These are phyloP conservation scores for Nudaria mundana DNA, from an alignment of 2,888 invertebrate genomes.

Conservation along the genomic window DNA sequence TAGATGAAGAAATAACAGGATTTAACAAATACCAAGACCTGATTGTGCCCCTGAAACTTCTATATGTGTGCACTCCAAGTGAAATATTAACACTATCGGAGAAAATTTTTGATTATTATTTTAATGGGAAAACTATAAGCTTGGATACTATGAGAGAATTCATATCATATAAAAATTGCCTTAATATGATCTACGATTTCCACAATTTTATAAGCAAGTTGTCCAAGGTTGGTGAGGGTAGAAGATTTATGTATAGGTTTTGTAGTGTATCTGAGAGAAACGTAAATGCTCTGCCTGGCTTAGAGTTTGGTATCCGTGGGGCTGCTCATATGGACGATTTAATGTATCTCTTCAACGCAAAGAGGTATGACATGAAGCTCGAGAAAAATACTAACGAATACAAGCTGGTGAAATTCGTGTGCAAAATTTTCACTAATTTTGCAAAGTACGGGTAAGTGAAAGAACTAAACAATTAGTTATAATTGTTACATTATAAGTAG, in stretches of 20 bases:
- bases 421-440: slow-evolving; percentile 53
- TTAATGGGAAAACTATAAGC: slow-evolving; percentile 5
- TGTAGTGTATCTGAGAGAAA: slow-evolving; percentile 48
- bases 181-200: slow-evolving; percentile 5
- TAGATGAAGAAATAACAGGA: not conserved
- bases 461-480: too few relatives aligned
- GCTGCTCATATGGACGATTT: slow-evolving; percentile 55
- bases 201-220: slow-evolving; percentile 13
- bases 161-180: slow-evolving; percentile 1
- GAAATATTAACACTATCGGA: slow-evolving; percentile 5
- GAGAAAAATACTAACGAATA: slow-evolving; percentile 41
- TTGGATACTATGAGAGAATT: slow-evolving; percentile 5
- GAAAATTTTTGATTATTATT: slow-evolving; percentile 8
- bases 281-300: slow-evolving; percentile 35
- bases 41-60: slow-evolving; percentile 13
- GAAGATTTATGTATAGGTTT: slow-evolving; percentile 39
- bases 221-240: slow-evolving; percentile 10
- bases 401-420: slow-evolving; percentile 44
- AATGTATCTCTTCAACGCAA: slow-evolving; percentile 51
- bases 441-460: slow-evolving; percentile 63
- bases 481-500: too few relatives aligned
- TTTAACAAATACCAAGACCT: slow-evolving; percentile 13
- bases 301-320: slow-evolving; percentile 42
- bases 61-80: slow-evolving; percentile 2
- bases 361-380: slow-evolving; percentile 34